phyloP scores from a whole-genome alignment of 1,140 invertebrate genomes.

The Scaptomyza graminum region DNA sequence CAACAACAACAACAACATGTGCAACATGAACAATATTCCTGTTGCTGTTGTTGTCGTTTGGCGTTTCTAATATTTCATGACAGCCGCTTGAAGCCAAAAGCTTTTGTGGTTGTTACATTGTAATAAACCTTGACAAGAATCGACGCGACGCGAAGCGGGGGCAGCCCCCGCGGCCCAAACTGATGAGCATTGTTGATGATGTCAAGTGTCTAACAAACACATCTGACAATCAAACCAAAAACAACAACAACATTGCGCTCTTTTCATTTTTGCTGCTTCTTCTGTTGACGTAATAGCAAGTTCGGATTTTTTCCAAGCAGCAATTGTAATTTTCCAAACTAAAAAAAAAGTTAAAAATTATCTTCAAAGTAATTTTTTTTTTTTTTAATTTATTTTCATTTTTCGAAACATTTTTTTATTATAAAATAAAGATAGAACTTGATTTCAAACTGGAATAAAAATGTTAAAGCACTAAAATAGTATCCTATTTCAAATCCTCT shows the following conservation, averaged over 20 bases:
- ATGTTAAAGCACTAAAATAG: too few species aligned
- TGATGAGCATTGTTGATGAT: constrained; percentile 59
- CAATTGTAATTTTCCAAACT: too few species aligned
- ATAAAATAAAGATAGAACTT: too few species aligned
- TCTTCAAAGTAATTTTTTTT: too few species aligned
- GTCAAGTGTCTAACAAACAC: constrained; percentile 60
- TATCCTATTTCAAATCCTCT: too few species aligned
- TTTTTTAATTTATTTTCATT: too few species aligned
- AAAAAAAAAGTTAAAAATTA: too few species aligned
- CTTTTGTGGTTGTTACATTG: constrained; percentile 76
- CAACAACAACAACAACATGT: constrained; percentile 43
- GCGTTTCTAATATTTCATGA: constrained; percentile 78
- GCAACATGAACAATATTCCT: constrained; percentile 45
- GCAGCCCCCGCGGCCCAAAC: constrained; percentile 12
- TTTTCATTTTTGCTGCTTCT: background rate
- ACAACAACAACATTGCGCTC: background rate
- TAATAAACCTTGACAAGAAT: constrained; percentile 78
- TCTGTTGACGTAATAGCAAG: constrained; percentile 7
- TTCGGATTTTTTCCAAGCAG: too few species aligned
- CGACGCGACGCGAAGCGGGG: constrained; percentile 30
- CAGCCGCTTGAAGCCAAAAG: constrained; percentile 68
- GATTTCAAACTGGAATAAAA: too few species aligned
- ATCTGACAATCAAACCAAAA: constrained; percentile 22
- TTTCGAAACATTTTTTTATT: too few species aligned
- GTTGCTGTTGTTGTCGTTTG: constrained; percentile 51